Percentiles rank a stretch among this genome's conserved stretches.
These are phyloP conservation scores for Candidula unifasciata DNA, from an alignment of 2,888 invertebrate species.

Conservation along the genomic window DNA sequence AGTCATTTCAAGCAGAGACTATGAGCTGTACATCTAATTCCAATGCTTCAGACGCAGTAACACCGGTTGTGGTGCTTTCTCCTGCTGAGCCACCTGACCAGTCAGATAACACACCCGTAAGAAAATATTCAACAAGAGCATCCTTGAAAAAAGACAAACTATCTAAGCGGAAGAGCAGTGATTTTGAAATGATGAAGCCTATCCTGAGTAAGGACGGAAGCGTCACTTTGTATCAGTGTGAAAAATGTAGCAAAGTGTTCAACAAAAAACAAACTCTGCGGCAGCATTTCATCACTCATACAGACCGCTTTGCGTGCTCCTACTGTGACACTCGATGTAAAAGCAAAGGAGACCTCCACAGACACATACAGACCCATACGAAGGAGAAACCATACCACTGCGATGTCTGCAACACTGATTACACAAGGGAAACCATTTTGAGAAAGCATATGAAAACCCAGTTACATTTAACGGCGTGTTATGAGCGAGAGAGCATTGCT, in stretches of 20 bases:
- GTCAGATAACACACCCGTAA: not conserved
- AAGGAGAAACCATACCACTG: conserved; percentile 52
- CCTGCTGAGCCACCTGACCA: not conserved
- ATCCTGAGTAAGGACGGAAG: conserved; percentile 43
- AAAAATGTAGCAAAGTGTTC: conserved; percentile 47
- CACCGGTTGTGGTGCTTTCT: conserved; percentile 37
- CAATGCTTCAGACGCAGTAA: conserved; percentile 23
- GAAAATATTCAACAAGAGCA: conserved; percentile 26
- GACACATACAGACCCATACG: conserved; percentile 52
- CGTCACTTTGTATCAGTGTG: conserved; percentile 47
- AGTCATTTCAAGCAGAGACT: conserved; percentile 5
- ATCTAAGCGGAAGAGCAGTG: conserved; percentile 18
- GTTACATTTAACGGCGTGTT: conserved; percentile 28
- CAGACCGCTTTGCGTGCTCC: conserved; percentile 50
- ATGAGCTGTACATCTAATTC: conserved; percentile 16
- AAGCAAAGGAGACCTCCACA: conserved; percentile 50
- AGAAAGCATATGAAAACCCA: conserved; percentile 48
- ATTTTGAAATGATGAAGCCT: conserved; percentile 38
- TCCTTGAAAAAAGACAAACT: conserved; percentile 14
- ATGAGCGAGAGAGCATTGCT: conserved; percentile 20
- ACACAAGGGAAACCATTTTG: conserved; percentile 46
- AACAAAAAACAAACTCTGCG: conserved; percentile 50
- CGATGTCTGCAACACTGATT: conserved; percentile 49
- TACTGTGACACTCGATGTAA: conserved; percentile 49
- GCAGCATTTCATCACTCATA: conserved; percentile 51